phyloP scores from a whole-genome alignment of 2,113 vertebrate genomes.

The Ailurus styani region DNA sequence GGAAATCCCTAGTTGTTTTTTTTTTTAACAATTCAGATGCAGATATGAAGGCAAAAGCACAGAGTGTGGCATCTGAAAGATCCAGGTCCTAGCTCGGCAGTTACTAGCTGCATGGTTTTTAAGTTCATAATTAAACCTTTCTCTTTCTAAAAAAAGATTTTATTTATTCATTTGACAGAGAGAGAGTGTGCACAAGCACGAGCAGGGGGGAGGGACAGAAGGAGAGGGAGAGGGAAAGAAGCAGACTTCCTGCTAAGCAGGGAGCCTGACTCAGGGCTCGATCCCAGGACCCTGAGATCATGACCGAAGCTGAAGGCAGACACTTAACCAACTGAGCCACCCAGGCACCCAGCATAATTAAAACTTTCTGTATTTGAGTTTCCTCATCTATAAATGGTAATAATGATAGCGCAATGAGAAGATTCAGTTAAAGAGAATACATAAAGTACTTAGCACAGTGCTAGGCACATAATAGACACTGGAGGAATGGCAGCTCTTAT shows the following conservation, averaged over 20 bases:
- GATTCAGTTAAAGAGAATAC: neutral
- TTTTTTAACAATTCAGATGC: neutral
- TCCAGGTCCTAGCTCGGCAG: neutral
- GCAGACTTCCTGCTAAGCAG: too few species aligned
- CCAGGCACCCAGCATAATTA: neutral
- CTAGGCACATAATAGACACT: neutral
- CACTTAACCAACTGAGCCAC: too few species aligned
- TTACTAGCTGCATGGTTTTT: neutral
- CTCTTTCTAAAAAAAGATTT: neutral
- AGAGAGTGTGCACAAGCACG: accelerated
- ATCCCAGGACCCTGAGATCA: too few species aligned
- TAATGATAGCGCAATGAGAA: neutral
- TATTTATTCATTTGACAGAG: too few species aligned
- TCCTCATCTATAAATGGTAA: neutral
- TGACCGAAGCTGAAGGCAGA: too few species aligned
- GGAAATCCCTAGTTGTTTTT: neutral
- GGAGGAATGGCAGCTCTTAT: neutral
- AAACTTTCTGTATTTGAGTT: neutral
- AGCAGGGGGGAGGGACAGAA: too few species aligned
- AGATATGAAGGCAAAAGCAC: neutral
- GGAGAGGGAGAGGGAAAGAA: too few species aligned
- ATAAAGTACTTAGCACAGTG: neutral
- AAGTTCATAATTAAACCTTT: neutral
- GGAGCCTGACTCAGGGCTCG: too few species aligned
- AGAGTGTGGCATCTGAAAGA: neutral